A percentile compares a stretch with the other conserved stretches of the same genome.
These are phyloP conservation scores for Drosophila ezoana DNA, from an alignment of 2,888 invertebrate species.

Conservation along the genomic window DNA sequence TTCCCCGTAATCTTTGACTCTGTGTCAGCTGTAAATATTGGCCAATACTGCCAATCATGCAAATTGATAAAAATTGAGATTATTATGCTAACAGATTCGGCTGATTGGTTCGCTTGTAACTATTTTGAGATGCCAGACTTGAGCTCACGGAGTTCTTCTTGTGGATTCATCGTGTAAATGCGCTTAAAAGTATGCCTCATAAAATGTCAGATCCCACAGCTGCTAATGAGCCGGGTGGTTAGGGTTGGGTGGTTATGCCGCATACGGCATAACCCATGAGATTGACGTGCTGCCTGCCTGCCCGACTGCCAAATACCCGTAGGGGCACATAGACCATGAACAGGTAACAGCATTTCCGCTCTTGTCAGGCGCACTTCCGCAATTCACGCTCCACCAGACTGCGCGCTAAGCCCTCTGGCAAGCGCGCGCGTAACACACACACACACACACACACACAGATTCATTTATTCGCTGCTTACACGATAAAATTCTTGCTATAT, in stretches of 20 bases:
- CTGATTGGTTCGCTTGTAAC: no score
- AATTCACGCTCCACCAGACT: slow-evolving; percentile 34
- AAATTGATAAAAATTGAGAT: no score
- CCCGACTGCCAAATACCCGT: slow-evolving; percentile 11
- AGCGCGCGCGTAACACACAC: slow-evolving; percentile 3
- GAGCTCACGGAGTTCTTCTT: no score
- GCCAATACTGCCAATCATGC: no score
- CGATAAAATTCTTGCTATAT: slow-evolving; percentile 9
- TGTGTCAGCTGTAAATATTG: no score
- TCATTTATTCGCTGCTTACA: slow-evolving; percentile 17
- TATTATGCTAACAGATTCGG: no score
- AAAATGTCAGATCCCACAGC: slow-evolving; percentile 17
- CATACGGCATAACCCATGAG: background rate
- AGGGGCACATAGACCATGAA: slow-evolving; percentile 7
- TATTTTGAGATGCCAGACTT: no score
- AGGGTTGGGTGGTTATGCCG: background rate
- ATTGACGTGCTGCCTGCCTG: background rate
- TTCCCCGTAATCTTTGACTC: no score
- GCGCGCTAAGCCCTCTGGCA: slow-evolving; percentile 13
- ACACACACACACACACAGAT: slow-evolving; percentile 2
- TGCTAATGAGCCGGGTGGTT: slow-evolving; percentile 43
- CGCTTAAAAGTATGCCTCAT: slow-evolving; percentile 52
- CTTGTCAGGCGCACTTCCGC: slow-evolving; percentile 65
- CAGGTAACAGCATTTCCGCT: slow-evolving; percentile 62
- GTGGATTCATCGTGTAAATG: background rate